Base-by-base conservation (phyloP, 2,888 invertebrate genomes). In the Oxytorus armatus region DNA sequence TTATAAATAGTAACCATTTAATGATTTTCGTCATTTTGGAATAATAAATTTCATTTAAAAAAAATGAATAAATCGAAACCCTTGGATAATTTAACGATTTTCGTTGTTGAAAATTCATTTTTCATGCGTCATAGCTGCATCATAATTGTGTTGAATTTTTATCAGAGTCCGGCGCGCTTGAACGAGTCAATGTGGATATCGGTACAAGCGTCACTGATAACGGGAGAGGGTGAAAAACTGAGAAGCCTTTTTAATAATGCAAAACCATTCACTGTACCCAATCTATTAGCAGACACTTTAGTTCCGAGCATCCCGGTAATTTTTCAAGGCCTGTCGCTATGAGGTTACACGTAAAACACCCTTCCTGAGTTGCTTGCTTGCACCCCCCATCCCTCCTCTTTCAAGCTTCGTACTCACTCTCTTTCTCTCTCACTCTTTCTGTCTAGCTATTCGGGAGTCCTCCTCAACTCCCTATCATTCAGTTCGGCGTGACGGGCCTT, bases 251-350 rank as follows among this genome's bases (percentile, higher is more conserved):
- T 77, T 82, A 79, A 76, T 83, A 83, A 85, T 85, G 82, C 82
- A 82, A 84, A 86, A 86, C 84, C 83, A 82, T 86, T 85, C 82
- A 82, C 79, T 65, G 76, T 81, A 75, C 77, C 82, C 82, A 81
- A 85, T 85, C 82, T 86, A 86, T 87, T 86, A 86, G 85, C 86
- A 83, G 85, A 85, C 86, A 85, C 85, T 87, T 86, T 85, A 86
- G 84, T 85, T 85, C 33, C 84, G 82, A 85, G 82, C 83, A 85
- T 86, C 81, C 70, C 44, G 76, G 84, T 85, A 85, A 87, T 86
- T 86, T 87, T 85, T 87, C 86, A 87, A 77, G 81, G 65, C 83
- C 85, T 85, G 86, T 86, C 86, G 82, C 84, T 85, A 84, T 84
- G 86, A 84, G 86, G 86, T 85, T 84, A 86, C 83, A 81, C 81